Evolutionary conservation across 2,888 invertebrate genomes (phyloP), one percentile per base, ranked within the genome.

Genomic region (Trissoscelio sp.): DNA sequence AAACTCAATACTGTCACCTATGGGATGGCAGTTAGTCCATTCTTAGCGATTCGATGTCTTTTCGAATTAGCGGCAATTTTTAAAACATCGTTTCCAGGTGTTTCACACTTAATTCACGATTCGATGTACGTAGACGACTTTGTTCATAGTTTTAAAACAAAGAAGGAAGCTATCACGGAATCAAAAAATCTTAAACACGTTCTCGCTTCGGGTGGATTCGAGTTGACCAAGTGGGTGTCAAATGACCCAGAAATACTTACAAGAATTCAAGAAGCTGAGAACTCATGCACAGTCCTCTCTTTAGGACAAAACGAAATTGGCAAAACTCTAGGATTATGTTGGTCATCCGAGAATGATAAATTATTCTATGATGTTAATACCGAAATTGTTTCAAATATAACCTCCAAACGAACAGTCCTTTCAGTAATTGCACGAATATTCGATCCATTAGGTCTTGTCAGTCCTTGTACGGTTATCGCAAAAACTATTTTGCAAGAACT

Each of bases 11-110:
- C 44, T 18, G 16, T 24, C 14, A 51, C 28, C 2, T 51, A 51
- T 24, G 51, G 51, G 2, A 7, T 9, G 28, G 24, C 24, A 11
- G 24, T 24, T 3, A 51, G 51, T 51, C 7, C 51, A 5, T 51
- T 24, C 24, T 24, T 51, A 7, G 51, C 14, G 7, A 51, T 51
- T 7, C n/a, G 51, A 51, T 51, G 51, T 51, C 48, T 20, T 48
- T 20, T 48, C 22, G 18, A 18, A 11, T 20, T 51, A 16, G 18
- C 18, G 14, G 3, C n/a, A 1, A n/a, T 14, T 12, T n/a, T 42
- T 14, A 6, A 42, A 42, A 14, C n/a, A 4, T n/a, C 6, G 2
- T 6, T 14, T 42, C 42, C 42, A 3, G 12, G 1, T 2, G 14
- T 14, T 3, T 1, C 42, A 3, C 2, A 42, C 2, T 42, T 42